Evolutionary conservation across 2,797 vertebrate species (phyloP).

Genomic region (Bradypodion pumilum): DNA sequence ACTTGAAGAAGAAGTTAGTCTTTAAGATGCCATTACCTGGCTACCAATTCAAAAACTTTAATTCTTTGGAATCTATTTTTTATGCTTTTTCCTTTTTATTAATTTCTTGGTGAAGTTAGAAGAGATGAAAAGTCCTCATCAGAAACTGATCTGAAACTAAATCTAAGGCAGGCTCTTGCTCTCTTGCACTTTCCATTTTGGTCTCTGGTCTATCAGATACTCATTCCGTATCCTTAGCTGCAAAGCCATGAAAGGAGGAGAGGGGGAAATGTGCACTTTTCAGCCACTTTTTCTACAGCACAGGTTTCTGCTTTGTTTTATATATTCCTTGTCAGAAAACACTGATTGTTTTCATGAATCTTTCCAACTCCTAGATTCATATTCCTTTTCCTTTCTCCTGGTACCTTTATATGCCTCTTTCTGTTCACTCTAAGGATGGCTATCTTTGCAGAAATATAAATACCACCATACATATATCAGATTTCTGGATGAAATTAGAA

Average conservation of each 20-base stretch:
- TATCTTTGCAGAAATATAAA: too few relatives aligned
- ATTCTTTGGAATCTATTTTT: neutral
- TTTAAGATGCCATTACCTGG: too few relatives aligned
- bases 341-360: conserved; percentile 64
- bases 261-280: neutral
- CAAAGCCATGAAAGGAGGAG: neutral
- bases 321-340: conserved; percentile 53
- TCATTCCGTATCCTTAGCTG: neutral
- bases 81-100: neutral
- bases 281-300: neutral
- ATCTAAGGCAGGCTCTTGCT: neutral
- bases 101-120: neutral
- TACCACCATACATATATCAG: too few relatives aligned
- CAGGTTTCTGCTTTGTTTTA: conserved; percentile 23
- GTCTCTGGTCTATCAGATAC: neutral
- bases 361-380: conserved; percentile 55
- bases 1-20: too few relatives aligned
- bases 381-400: conserved; percentile 55
- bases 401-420: conserved; percentile 17
- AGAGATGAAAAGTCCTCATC: neutral
- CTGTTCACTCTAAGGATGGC: conserved; percentile 44
- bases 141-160: neutral
- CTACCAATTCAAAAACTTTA: neutral
- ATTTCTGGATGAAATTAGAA: too few relatives aligned
- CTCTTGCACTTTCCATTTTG: neutral